These are phyloP conservation scores for Eurystomus glaucurus DNA, from an alignment of 2,797 vertebrate species.

Conservation along the genomic window DNA sequence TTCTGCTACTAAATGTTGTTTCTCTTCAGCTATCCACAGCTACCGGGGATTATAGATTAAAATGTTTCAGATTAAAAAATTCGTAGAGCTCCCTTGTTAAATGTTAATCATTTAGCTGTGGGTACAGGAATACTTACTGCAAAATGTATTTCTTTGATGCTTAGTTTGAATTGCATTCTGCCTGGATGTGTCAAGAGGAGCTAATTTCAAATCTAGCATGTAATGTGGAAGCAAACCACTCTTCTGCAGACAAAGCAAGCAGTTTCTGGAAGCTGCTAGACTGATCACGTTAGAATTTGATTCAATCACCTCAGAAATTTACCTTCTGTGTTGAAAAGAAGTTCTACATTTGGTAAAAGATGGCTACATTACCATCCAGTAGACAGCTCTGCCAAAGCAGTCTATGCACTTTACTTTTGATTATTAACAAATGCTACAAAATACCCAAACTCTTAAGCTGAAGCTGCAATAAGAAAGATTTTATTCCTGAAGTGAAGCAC, in stretches of 20 bases:
- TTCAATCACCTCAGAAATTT: not conserved
- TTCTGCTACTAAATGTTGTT: not conserved
- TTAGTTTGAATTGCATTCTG: conserved; percentile 29
- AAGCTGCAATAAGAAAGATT: not conserved
- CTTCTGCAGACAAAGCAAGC: conserved; percentile 5
- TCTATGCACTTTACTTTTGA: not conserved
- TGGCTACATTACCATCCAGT: not conserved
- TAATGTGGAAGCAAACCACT: not conserved
- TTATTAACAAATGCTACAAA: not conserved
- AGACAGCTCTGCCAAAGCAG: not conserved
- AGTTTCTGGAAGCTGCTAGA: conserved; percentile 11
- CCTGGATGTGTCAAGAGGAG: conserved; percentile 6
- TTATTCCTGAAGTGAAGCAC: not conserved
- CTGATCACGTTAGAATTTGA: not conserved
- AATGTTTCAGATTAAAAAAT: conserved; percentile 37
- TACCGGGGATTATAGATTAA: conserved; percentile 46
- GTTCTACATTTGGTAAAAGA: not conserved
- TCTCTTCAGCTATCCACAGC: not conserved
- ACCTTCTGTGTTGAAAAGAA: not conserved
- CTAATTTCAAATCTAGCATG: conserved; percentile 38
- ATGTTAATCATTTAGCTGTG: not conserved
- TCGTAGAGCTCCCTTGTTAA: not conserved
- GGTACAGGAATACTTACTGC: not conserved
- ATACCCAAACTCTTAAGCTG: not conserved
- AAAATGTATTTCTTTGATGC: not conserved